Evolutionary conservation across 2,797 vertebrate genomes (phyloP), one percentile per base, ranked within the genome.

Genomic region (Rachycentron canadum): DNA sequence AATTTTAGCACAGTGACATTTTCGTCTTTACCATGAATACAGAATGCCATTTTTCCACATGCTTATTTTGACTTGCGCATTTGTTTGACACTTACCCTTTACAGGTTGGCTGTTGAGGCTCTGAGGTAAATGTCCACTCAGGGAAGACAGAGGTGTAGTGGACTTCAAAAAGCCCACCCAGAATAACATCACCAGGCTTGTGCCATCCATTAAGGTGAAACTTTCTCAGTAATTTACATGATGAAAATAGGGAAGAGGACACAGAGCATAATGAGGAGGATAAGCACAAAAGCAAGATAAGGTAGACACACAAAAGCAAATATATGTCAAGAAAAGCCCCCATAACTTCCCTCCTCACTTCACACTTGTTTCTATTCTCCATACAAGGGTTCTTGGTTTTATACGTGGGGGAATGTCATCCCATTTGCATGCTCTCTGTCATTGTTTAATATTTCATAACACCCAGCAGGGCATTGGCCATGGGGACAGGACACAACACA

Each of bases 151-250:
- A 89, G 32, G 86, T 84, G 45, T 90, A 92, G 61, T 94, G 90
- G 26, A 94, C 76, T 36, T 91, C 90, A 70, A 94, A 95, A 56
- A 95, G 69, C 2, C 93, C 93, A 38, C 94, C 93, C 1, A 95
- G 71, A 65, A 94, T 76, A 41, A 94, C 78, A 72, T 94, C 92
- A n/a, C 94, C 94, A 41, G 83, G 43, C 63, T 78, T 86, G 57
- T 82, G 80, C 61, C 94, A 79, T 10, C 70, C 81, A 67, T 88
- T 89, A 3, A 84, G 76, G 30, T 79, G 11, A 81, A 90, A 90
- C 7, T 53, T 49, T 61, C 58, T 72, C 49, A 43, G 53, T 70
- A 88, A 45, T 41, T 68, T 70, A 60, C 89, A 90, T 26, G 65
- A 57, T 36, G 74, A 49, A 0, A 52, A 19, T 57, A 36, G 5